A percentile compares a stretch with the other conserved stretches of the same genome.
These are phyloP conservation scores for Columba guinea DNA, from an alignment of 2,797 vertebrate species.

Conservation along the genomic window DNA sequence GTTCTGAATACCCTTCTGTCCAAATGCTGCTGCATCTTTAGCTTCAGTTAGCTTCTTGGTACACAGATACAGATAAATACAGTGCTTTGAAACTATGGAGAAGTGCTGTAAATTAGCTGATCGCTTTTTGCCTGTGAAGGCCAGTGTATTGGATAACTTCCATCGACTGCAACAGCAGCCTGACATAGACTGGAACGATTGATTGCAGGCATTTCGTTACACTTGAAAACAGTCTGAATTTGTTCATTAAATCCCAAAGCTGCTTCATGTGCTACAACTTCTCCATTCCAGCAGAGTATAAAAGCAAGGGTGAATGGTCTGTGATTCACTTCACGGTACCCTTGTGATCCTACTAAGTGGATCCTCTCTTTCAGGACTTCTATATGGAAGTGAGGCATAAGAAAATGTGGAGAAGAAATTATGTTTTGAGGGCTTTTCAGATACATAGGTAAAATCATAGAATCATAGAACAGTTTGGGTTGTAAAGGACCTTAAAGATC, in stretches of 20 bases:
- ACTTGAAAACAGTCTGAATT: slow-evolving; percentile 24
- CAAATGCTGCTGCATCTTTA: not conserved
- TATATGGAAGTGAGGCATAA: not conserved
- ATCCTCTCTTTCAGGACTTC: not conserved
- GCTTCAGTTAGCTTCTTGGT: not conserved
- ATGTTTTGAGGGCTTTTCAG: not conserved
- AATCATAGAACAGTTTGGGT: no score
- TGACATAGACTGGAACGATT: not conserved
- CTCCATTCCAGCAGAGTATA: not conserved
- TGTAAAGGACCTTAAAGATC: no score
- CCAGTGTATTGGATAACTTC: not conserved
- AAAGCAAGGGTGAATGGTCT: not conserved
- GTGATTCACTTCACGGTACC: not conserved
- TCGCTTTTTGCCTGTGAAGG: not conserved
- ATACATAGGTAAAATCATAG: not conserved
- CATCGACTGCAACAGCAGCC: not conserved
- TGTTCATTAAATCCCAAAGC: slow-evolving; percentile 39
- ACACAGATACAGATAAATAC: not conserved
- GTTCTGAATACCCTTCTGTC: not conserved
- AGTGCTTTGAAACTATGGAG: not conserved
- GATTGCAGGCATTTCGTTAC: not conserved
- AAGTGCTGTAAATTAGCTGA: not conserved
- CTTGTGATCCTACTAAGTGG: not conserved
- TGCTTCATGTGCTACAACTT: slow-evolving; percentile 13
- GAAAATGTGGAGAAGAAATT: not conserved